A percentile compares a stretch with the other conserved stretches of the same genome.
phyloP scores from a whole-genome alignment of 2,888 invertebrate species.

The Limenitis camilla region DNA sequence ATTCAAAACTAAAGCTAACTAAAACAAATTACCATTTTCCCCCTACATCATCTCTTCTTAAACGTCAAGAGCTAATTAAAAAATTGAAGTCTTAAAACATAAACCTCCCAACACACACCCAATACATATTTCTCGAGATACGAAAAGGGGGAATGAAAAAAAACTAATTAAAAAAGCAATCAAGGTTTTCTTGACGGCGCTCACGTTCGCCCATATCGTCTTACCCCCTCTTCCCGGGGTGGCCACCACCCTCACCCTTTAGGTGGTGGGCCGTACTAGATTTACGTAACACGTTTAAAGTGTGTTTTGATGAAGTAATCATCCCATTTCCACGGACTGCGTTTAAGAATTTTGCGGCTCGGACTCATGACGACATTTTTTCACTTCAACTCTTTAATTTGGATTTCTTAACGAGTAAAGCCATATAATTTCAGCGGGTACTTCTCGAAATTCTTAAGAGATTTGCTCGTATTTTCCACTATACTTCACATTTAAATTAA shows the following conservation, averaged over 20 bases:
- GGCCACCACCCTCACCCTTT: conserved; percentile 48
- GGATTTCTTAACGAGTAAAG: conserved; percentile 58
- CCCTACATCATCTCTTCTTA: no score
- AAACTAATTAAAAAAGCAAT: conserved; percentile 76
- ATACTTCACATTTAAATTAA: no score
- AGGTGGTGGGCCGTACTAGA: conserved; percentile 65
- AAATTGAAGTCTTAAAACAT: conserved; percentile 5
- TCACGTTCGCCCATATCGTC: conserved; percentile 76
- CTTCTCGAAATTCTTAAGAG: no score
- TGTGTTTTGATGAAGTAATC: conserved; percentile 76
- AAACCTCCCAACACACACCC: conserved; percentile 49
- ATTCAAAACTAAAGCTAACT: no score
- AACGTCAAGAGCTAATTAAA: no score
- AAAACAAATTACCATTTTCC: no score
- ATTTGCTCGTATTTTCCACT: no score
- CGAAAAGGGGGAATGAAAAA: conserved; percentile 69
- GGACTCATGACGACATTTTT: conserved; percentile 53
- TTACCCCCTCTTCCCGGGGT: conserved; percentile 66
- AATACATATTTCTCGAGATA: conserved; percentile 70
- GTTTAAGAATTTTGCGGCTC: conserved; percentile 71
- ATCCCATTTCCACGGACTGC: conserved; percentile 72
- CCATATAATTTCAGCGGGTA: no score
- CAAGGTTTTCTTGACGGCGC: conserved; percentile 76
- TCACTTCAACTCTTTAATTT: conserved; percentile 63
- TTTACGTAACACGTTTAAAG: conserved; percentile 76